Evolutionary conservation across 2,113 vertebrate genomes (phyloP), one percentile per base, ranked within the genome.

Genomic region (Pollimyrus isidori): DNA sequence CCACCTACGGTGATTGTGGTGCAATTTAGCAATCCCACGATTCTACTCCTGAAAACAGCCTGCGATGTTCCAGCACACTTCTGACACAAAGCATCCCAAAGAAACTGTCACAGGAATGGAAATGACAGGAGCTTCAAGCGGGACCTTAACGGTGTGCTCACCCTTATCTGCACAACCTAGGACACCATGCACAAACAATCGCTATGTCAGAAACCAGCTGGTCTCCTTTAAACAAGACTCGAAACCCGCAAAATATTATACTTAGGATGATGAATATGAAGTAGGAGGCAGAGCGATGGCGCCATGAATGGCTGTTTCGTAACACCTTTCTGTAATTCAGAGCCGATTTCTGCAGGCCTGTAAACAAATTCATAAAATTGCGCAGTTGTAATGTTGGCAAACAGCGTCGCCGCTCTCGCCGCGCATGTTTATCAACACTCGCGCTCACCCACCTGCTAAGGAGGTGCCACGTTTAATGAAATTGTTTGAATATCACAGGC

Each of bases 381-480:
- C 97, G 97, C 97, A 97, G 97, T 98, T 97, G 97, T 96, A 96
- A 97, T 98, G 97, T 98, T 98, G 97, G 98, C 97, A 98, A 97
- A 99, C 97, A 98, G 96, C 97, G 96, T 95, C 94, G 97, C 94
- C 97, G 97, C 98, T 97, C 96, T 96, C 97, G 96, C 97, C 97
- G 97, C 96, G 97, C 97, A 97, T 98, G 97, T 98, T 99, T 98
- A 98, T 99, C 98, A 97, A 97, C 97, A 97, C 97, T 95, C 94
- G 94, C 97, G 97, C 96, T 98, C 98, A 97, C 97, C 98, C 98
- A 99, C 98, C 98, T 99, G 98, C 97, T 98, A 99, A 98, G 62
- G 97, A 98, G 97, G 97, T 97, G 97, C 96, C 97, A 97, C 95
- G 95, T 98, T 99, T 98, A 98, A 99, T 99, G 97, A 97, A 98